A percentile compares a stretch with the other conserved stretches of the same genome.
phyloP scores from a whole-genome alignment of 2,888 invertebrate genomes.

The Scaptomyza tumidula region DNA sequence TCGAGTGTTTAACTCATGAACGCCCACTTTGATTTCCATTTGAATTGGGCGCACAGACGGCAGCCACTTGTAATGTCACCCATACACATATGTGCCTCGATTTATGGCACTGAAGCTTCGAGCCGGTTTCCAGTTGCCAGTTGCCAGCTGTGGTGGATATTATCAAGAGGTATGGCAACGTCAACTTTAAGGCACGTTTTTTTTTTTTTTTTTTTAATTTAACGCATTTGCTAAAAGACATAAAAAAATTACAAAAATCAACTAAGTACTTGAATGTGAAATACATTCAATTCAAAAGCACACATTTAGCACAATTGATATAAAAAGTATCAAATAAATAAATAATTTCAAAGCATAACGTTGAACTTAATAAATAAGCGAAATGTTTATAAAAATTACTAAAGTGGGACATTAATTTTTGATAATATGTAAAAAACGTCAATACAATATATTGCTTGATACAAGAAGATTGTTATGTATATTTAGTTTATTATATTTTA shows the following conservation, averaged over 20 bases:
- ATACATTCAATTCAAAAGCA: too few relatives aligned
- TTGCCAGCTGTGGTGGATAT: slow-evolving; percentile 10
- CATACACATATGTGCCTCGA: slow-evolving; percentile 82
- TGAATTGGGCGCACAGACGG: slow-evolving; percentile 77
- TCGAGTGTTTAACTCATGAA: slow-evolving; percentile 82
- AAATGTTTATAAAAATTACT: too few relatives aligned
- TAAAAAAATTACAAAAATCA: neutral
- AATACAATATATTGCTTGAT: too few relatives aligned
- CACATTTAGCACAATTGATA: too few relatives aligned
- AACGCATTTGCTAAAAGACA: neutral
- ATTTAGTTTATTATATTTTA: too few relatives aligned
- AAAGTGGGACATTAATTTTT: too few relatives aligned
- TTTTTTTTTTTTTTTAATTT: neutral
- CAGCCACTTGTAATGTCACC: slow-evolving; percentile 73
- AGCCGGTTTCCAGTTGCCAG: slow-evolving; percentile 7
- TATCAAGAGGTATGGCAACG: slow-evolving; percentile 20
- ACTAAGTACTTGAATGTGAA: too few relatives aligned
- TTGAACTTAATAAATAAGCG: too few relatives aligned
- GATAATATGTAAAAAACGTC: too few relatives aligned
- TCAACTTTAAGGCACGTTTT: slow-evolving; percentile 19
- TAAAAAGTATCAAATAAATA: too few relatives aligned
- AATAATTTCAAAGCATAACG: too few relatives aligned
- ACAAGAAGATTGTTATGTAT: too few relatives aligned
- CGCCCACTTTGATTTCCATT: slow-evolving; percentile 83
- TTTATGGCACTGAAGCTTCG: slow-evolving; percentile 65